Evolutionary conservation across 2,797 vertebrate species (phyloP), one percentile per base, ranked within the genome.

Genomic region (Anas bernieri): DNA sequence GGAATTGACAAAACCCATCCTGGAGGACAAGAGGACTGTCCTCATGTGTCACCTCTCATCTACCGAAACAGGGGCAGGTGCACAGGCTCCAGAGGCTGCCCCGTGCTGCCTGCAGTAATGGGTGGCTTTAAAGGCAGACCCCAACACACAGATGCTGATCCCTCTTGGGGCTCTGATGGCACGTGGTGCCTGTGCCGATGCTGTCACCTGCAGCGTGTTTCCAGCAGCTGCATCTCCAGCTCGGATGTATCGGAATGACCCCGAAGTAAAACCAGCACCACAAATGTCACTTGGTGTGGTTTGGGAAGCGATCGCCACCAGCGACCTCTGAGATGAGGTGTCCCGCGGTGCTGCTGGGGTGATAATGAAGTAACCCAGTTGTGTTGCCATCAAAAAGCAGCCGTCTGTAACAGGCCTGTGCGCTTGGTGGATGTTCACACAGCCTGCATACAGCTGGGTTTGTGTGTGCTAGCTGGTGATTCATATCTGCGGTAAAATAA

Each of bases 1-100:
- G 43, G 35, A 43, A 39, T 31, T 31, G 74, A 67, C 16, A 81
- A 77, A 48, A 20, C 21, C 50, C 17, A 33, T 73, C 17, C 45
- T 70, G 23, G 96, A 98, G 13, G 97, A 98, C 59, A 99, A 97
- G 70, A 98, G 93, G 94, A 97, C 90, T 96, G 82, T 98, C 98
- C 92, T 95, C 96, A 94, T 98, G 97, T 92, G 97, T 96, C 86
- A 98, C 92, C 91, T 98, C 97, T 93, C 98, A 90, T 64, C 98
- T 98, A 59, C 78, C 96, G 75, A 95, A 80, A n/a, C 12, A 64
- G 54, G 88, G 72, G 5, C 9, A 33, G 28, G 21, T 7, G 13
- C 28, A 5, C 16, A 11, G 16, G 11, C 3, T 3, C 35, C 82
- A 48, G 2, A 13, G 46, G 22, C 43, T 35, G 20, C 23, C 37